Conservation (phyloP, 2,888 invertebrate species). For the Pseudanteris insignis region DNA sequence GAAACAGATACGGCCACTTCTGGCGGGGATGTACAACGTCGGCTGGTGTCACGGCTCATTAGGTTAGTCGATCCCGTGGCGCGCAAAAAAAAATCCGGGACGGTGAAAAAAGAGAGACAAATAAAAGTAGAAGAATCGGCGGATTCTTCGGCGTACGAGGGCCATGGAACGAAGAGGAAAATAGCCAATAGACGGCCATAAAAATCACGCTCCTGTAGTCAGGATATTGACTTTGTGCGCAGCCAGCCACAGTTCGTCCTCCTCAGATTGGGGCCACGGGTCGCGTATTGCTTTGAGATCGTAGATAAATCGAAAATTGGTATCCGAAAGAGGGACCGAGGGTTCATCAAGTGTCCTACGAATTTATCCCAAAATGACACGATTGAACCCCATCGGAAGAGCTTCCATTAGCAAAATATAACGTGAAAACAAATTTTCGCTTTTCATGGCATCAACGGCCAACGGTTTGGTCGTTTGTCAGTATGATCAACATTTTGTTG, state of each 20-base stretch:
- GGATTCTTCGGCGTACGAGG: slow-evolving; percentile 13
- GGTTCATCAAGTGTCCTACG: slow-evolving; percentile 28
- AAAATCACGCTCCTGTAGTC: slow-evolving; percentile 39
- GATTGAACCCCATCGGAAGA: slow-evolving; percentile 1
- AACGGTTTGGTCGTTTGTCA: background rate
- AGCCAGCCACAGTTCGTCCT: slow-evolving; percentile 19
- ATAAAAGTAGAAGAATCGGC: slow-evolving; percentile 11
- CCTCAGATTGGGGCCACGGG: slow-evolving; percentile 28
- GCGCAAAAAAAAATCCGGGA: background rate
- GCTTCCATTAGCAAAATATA: slow-evolving; percentile 16
- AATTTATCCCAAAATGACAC: slow-evolving; percentile 13
- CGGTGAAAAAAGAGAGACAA: too few relatives aligned
- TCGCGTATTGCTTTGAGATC: slow-evolving; percentile 34
- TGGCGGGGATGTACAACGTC: slow-evolving; percentile 13
- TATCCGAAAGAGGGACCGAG: slow-evolving; percentile 13
- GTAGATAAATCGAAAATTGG: slow-evolving; percentile 43
- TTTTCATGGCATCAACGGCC: slow-evolving; percentile 1
- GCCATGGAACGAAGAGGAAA: slow-evolving; percentile 24
- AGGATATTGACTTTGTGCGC: slow-evolving; percentile 43
- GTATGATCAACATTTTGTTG: background rate
- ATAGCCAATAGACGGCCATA: slow-evolving; percentile 42
- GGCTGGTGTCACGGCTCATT: slow-evolving; percentile 42
- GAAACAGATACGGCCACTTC: slow-evolving; percentile 38
- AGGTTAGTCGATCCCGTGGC: slow-evolving; percentile 23
- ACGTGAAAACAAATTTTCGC: slow-evolving; percentile 5